phyloP scores from a whole-genome alignment of 2,113 vertebrate genomes.

The Helogale parvula region DNA sequence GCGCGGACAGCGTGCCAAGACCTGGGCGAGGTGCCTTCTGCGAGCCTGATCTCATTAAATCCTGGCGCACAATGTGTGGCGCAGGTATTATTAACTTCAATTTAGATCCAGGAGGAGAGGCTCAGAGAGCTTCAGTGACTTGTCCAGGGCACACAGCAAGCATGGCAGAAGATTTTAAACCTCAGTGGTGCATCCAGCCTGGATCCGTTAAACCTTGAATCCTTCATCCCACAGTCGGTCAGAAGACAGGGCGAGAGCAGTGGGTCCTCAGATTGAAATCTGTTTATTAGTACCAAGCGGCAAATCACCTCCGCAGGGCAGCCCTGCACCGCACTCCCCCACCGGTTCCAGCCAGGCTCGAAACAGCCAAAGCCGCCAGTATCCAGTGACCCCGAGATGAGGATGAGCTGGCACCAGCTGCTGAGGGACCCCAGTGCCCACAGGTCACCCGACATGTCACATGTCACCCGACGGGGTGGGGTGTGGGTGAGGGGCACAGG shows the following conservation, averaged over 20 bases:
- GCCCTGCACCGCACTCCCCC: neutral
- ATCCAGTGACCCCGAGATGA: neutral
- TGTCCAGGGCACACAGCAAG: neutral
- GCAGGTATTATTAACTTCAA: neutral
- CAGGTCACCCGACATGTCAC: neutral
- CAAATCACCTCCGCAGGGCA: neutral
- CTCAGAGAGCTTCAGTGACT: neutral
- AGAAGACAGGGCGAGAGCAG: neutral
- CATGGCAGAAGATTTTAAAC: neutral
- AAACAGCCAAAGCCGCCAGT: neutral
- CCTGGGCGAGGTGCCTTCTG: neutral
- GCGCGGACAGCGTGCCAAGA: neutral
- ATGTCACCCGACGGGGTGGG: neutral
- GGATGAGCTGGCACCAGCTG: neutral
- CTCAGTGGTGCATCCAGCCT: too few relatives aligned
- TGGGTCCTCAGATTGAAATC: neutral
- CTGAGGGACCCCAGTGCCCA: neutral
- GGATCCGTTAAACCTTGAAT: neutral
- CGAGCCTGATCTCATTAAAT: neutral
- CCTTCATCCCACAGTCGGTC: neutral
- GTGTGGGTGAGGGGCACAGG: fast-evolving
- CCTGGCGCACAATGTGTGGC: neutral
- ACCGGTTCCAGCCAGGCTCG: neutral
- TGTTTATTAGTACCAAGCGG: neutral
- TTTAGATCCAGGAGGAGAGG: neutral